Conservation (phyloP, 2,888 invertebrate genomes). For the Tromatobia lineatoria region DNA sequence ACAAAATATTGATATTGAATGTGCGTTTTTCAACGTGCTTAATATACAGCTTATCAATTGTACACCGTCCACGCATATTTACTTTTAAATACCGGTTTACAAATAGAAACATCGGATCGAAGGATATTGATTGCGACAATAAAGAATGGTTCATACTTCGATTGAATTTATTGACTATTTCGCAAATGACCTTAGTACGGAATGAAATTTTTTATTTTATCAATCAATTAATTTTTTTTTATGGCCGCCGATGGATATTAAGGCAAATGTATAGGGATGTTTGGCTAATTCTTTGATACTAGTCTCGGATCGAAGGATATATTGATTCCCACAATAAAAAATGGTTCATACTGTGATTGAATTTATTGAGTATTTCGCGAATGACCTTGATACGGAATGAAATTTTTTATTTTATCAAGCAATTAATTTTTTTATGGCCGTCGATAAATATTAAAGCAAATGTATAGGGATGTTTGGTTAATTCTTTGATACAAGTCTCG, state of each 20-base stretch:
- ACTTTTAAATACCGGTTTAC: too few species aligned
- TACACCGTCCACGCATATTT: too few species aligned
- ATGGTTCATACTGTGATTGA: background rate
- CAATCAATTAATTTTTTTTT: background rate
- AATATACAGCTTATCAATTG: too few species aligned
- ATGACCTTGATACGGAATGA: slow-evolving; percentile 1
- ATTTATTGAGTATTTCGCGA: background rate
- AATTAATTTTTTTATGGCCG: background rate
- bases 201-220: background rate
- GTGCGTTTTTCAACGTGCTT: too few species aligned
- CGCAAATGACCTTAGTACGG: background rate
- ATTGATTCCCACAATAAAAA: too few species aligned
- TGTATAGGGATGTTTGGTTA: background rate
- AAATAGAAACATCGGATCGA: too few species aligned
- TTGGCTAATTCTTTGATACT: background rate
- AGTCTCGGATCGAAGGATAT: too few species aligned
- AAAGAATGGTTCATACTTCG: too few species aligned
- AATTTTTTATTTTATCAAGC: background rate
- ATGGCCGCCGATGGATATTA: background rate
- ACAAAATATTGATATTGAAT: too few species aligned
- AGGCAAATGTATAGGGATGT: background rate
- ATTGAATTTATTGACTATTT: background rate
- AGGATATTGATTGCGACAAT: too few species aligned
- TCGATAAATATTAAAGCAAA: background rate
- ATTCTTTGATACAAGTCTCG: background rate